Percentiles rank a stretch among this genome's conserved stretches.
Conservation (phyloP, 2,797 vertebrate genomes). For the Pristis pectinata region DNA sequence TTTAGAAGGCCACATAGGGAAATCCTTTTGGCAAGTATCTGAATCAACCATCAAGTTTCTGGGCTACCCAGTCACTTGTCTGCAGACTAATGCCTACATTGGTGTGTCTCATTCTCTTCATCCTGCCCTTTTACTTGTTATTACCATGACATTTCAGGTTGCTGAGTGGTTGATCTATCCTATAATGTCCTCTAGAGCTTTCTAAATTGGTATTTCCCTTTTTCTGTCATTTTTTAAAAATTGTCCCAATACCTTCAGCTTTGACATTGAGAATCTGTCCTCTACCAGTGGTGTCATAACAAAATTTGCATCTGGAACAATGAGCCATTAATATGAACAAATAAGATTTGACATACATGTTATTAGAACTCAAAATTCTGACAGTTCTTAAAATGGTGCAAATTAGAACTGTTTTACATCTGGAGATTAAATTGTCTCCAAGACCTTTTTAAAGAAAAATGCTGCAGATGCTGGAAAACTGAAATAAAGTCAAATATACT, state of each 20-base stretch:
- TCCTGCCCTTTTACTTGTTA: not conserved
- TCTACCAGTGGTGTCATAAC: not conserved
- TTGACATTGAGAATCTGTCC: not conserved
- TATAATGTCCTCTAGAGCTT: not conserved
- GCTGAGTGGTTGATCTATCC: not conserved
- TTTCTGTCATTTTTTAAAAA: not conserved
- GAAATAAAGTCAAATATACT: too few species aligned
- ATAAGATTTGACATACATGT: not conserved
- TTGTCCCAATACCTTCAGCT: not conserved
- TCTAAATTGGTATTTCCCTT: not conserved
- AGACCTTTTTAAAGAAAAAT: not conserved
- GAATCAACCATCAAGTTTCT: not conserved
- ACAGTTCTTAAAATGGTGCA: not conserved
- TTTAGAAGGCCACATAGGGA: not conserved
- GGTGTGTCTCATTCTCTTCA: not conserved
- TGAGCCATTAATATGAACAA: not conserved
- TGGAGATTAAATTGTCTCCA: not conserved
- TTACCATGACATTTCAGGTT: not conserved
- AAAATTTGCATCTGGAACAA: not conserved
- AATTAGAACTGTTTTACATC: not conserved
- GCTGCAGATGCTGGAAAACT: too few species aligned
- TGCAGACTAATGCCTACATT: not conserved
- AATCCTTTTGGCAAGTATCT: not conserved
- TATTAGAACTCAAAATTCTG: not conserved
- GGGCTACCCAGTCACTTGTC: not conserved